Percentiles rank a stretch among this genome's conserved stretches.
These are phyloP conservation scores for Dinocampus coccinellae DNA, from an alignment of 2,888 invertebrate genomes.

Conservation along the genomic window DNA sequence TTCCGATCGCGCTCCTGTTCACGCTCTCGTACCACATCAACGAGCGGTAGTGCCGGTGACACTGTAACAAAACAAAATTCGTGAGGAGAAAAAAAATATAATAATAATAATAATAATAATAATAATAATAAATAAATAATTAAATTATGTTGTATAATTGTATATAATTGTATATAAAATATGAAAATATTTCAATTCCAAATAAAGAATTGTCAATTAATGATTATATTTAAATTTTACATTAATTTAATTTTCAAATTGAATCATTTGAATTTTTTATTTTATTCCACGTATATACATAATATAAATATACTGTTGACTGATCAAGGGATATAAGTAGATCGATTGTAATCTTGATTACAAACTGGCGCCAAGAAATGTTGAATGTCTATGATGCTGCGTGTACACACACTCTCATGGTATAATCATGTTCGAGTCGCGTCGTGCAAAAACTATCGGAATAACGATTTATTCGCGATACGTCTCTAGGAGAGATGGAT, in stretches of 20 bases:
- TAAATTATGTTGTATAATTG: too few species aligned
- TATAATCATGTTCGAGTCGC: constrained; percentile 29
- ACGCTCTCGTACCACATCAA: constrained; percentile 60
- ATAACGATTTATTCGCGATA: constrained; percentile 47
- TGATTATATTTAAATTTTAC: too few species aligned
- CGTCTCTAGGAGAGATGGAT: constrained; percentile 43
- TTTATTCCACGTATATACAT: not conserved
- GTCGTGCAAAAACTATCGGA: constrained; percentile 44
- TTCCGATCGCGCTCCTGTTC: constrained; percentile 52
- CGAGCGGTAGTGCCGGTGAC: constrained; percentile 59
- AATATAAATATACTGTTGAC: not conserved
- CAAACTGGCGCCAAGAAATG: constrained; percentile 42
- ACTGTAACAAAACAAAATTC: constrained; percentile 52
- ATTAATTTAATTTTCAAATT: not conserved
- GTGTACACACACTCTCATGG: constrained; percentile 30
- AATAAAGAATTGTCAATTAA: not conserved
- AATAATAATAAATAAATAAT: too few species aligned
- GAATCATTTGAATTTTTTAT: not conserved
- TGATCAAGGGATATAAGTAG: constrained; percentile 35
- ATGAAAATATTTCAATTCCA: too few species aligned
- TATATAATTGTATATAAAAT: too few species aligned
- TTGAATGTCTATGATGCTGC: constrained; percentile 14
- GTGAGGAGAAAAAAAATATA: constrained; percentile 24
- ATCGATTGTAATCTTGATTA: constrained; percentile 49
- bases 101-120: too few species aligned